Evolutionary conservation across 2,888 invertebrate genomes (phyloP), one percentile per base, ranked within the genome.

Genomic region (Aplocera efformata): DNA sequence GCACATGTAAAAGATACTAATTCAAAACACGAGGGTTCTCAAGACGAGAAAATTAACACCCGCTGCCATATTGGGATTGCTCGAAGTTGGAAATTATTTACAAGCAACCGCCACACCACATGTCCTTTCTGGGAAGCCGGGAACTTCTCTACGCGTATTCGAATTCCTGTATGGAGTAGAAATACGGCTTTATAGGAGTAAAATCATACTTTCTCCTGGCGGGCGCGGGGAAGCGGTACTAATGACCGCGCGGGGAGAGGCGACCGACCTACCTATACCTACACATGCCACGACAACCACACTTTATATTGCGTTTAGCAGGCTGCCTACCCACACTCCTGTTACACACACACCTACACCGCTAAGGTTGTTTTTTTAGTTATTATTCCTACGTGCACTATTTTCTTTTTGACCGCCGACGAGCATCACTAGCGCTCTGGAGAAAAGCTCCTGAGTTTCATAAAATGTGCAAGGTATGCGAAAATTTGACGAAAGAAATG

Each of bases 101-200:
- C 77, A 79, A 76, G 77, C 73, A 67, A 69, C 71, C 67, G 62
- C 59, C 62, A 66, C 67, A 60, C 71, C 82, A 79, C 83, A 80
- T 83, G 83, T 85, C 85, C 83, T 81, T 75, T 79, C 76, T 72
- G 71, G 70, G 75, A 75, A 72, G 75, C 76, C 76, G 78, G 72
- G 76, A 82, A 80, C 79, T 84, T 82, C 73, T 69, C 68, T 61
- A 59, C 75, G 79, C 82, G 78, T 79, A 82, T 81, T 86, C 81
- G 82, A 84, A 88, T 88, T 85, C 84, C 86, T 84, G 83, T 86
- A 85, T 86, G 85, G 79, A 86, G 86, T 86, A 85, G 88, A 85
- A 88, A 86, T 88, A 85, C 86, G 82, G 85, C 85, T 86, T 88
- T 88, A 86, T 86, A 81, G 84, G 86, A 86, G 85, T 83, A 86